Base-by-base conservation (phyloP, 1,140 invertebrate species). In the Micrasema longulum region DNA sequence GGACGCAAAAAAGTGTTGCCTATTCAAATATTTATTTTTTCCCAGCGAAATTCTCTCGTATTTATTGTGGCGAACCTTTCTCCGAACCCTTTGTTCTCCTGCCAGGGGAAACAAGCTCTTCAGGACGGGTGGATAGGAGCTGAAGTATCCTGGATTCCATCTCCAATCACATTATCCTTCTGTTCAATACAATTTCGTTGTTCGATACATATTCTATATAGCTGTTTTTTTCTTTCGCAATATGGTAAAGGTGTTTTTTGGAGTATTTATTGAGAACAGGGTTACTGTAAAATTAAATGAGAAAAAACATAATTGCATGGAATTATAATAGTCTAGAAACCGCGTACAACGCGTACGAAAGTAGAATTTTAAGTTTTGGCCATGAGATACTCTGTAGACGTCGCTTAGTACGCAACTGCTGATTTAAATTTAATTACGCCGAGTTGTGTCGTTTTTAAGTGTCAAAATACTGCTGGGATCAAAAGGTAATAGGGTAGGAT, bases 171-270 rank as follows among this genome's bases (percentile, higher is more conserved):
- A 53, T 69, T 55, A 55, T 57, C 66, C 66, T 52, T 67, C 47
- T 35, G 23, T 50, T 47, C 66, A 22, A 53, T 55, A 57, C 41
- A 36, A 63, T 63, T 60, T 36, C 16, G 22, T 36, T 50, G 35
- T 62, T 36, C 57, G 57, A 62, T 62, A 62, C 57, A 62, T 62
- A 62, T 62, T 62, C 41, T 60, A n/a, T n/a, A n/a, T n/a, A 38
- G 31, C 18, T 71, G 22, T 57, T 71, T 69, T 70, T 71, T 71
- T 64, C 43, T 41, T 55, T 43, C 62, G 48, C 63, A 47, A 53
- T 72, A 72, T 72, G 41, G 47, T 48, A 72, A 72, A 66, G 70
- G 63, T 66, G 70, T 60, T 65, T 67, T 72, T 72, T 71, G 52
- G 52, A 23, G 23, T 55, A 31, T 55, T 55, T 55, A 55, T 55